phyloP scores from a whole-genome alignment of 2,113 vertebrate species.

The Notothenia coriiceps region DNA sequence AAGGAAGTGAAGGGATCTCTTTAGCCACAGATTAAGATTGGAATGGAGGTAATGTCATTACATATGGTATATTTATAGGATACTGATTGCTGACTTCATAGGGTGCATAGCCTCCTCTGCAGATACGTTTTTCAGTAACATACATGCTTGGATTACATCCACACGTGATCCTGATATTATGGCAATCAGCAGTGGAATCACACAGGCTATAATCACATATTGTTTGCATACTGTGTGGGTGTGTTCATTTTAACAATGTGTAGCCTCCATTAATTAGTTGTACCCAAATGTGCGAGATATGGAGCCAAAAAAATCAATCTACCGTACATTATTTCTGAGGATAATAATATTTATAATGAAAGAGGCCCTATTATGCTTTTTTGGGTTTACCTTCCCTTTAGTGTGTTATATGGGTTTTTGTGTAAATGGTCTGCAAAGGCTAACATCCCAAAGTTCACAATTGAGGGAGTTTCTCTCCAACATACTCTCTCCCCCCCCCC shows the following conservation, averaged over 20 bases:
- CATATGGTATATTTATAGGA: conserved; percentile 32
- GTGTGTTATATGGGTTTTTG: too few relatives aligned
- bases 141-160: not conserved
- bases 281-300: not conserved
- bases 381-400: too few relatives aligned
- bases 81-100: conserved; percentile 41
- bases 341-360: conserved; percentile 2
- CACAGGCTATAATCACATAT: not conserved
- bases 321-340: not conserved
- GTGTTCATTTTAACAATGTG: not conserved
- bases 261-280: not conserved
- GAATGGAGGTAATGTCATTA: conserved; percentile 50
- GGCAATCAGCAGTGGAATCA: not conserved
- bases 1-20: conserved; percentile 45
- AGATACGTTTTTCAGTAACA: not conserved
- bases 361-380: too few relatives aligned
- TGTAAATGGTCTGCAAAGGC: too few relatives aligned
- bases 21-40: conserved; percentile 45
- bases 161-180: not conserved
- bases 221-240: not conserved
- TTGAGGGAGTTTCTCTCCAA: too few relatives aligned
- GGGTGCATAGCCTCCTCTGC: conserved; percentile 1
- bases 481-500: too few relatives aligned
- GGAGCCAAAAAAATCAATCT: not conserved
- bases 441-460: too few relatives aligned